Evolutionary conservation across 2,113 vertebrate genomes (phyloP), one percentile per base, ranked within the genome.

Genomic region (Helogale parvula): DNA sequence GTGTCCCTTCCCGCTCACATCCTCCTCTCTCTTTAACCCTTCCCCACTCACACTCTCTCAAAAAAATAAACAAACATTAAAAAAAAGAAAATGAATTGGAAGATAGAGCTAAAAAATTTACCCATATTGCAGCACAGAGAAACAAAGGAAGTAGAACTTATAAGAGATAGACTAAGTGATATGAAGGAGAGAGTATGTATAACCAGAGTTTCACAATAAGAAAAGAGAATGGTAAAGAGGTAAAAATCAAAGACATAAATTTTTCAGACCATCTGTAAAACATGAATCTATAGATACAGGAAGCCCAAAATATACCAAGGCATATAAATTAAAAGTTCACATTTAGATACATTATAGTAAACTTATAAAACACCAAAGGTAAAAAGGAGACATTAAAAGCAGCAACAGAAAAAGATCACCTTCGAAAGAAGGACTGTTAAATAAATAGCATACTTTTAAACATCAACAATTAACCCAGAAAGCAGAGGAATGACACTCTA

Each of bases 31-130:
- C 54, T 19, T 6, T 57, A 17, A 5, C 16, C 21, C 21, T 60
- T 60, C 21, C 21, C 57, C 57, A 60, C 7, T 60, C 57, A 60
- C 57, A 60, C 21, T 60, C 21, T 60, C 57, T 60, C 57, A 60
- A 60, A 60, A 57, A 60, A 23, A 60, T 16, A 54, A 57, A 60
- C 19, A 60, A 60, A 60, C 19, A 60, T 60, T 60, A 7, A 23
- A 60, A 60, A 60, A 60, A 60, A 60, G 57, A 94, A 90, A 81
- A 83, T 87, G 8, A 71, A 41, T n/a, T 45, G 3, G 54, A 80
- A 91, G 60, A 87, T 77, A 25, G 33, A 87, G 71, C 31, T 63
- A 86, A 87, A 72, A 45, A 93, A 86, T 69, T 85, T 65, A 95
- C 29, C 33, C 31, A 83, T 8, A 41, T 83, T 79, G 3, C 16